Base-by-base conservation (phyloP, 2,797 vertebrate species). In the Adrianichthys oophorus region DNA sequence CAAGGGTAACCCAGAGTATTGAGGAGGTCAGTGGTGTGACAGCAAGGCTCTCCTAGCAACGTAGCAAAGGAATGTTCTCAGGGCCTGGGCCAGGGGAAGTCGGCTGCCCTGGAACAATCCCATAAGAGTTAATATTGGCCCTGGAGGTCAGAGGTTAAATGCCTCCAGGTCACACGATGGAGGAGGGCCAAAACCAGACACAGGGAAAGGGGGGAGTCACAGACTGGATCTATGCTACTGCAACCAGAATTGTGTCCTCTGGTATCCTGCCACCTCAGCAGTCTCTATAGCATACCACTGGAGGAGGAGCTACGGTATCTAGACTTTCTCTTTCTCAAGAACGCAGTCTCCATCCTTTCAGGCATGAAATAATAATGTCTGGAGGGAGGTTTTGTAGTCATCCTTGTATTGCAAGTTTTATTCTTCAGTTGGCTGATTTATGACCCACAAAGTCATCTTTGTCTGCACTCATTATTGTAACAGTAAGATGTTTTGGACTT, bases 91-190 rank as follows among this genome's bases (percentile, higher is more conserved):
- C 78, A 86, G 85, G 90, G 91, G 90, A 91, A 92, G 90, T 91
- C 70, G 78, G 86, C 85, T 86, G 87, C 86, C 87, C 84, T 83
- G 69, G 75, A 85, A 91, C 90, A 91, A 93, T 91, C 89, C 87
- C 77, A 78, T 79, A 86, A 90, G 90, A 93, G 91, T 93, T 93
- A 92, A 92, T 93, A 91, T 92, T 93, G 91, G 89, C 90, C 91
- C 90, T 91, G 84, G 72, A 69, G 89, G 92, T 85, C 90, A 89
- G 79, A 88, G 91, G 91, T 92, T 92, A 92, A 90, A 92, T 91
- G 90, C 89, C 85, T 90, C 76, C 65, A 89, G 90, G 90, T 91
- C 90, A 92, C 74, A 87, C 79, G 77, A 85, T 57, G 67, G 85
- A 89, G 85, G 87, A 90, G 82, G 88, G 73, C 74, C 82, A 83